A percentile compares a stretch with the other conserved stretches of the same genome.
phyloP scores from a whole-genome alignment of 2,113 vertebrate species.

The Rostratula benghalensis region DNA sequence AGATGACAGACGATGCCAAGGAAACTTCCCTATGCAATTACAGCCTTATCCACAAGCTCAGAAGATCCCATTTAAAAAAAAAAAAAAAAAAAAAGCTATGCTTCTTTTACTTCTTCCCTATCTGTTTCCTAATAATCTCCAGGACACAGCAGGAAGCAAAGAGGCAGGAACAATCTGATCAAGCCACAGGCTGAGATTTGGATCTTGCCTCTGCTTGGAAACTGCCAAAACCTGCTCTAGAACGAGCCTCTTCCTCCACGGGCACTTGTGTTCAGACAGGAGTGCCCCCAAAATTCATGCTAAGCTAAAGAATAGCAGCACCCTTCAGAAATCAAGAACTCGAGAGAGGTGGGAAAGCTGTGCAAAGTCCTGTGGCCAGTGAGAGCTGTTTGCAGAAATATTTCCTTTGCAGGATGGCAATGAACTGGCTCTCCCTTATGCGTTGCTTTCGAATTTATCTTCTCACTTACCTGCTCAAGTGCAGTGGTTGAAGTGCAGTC shows the following conservation, averaged over 20 bases:
- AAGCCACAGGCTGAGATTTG: not conserved
- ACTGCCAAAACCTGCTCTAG: not conserved
- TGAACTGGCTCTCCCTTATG: not conserved
- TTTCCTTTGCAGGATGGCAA: not conserved
- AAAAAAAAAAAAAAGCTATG: no score
- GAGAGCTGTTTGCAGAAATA: not conserved
- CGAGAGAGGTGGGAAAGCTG: not conserved
- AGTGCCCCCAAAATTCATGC: not conserved
- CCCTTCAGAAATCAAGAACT: not conserved
- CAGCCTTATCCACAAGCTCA: not conserved
- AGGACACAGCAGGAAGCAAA: not conserved
- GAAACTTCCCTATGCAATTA: not conserved
- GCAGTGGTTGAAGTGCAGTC: not conserved
- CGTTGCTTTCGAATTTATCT: not conserved
- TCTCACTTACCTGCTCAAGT: not conserved
- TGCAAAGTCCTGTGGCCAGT: not conserved
- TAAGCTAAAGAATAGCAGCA: not conserved
- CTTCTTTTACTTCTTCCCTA: not conserved
- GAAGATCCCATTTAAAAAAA: not conserved
- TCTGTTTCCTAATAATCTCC: not conserved
- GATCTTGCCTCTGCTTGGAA: not conserved
- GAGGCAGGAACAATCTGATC: not conserved
- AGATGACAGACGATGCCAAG: not conserved
- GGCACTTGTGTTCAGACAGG: not conserved
- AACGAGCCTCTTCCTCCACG: not conserved